Evolutionary conservation across 2,888 invertebrate genomes (phyloP).

Genomic region (Catocala fraxini): DNA sequence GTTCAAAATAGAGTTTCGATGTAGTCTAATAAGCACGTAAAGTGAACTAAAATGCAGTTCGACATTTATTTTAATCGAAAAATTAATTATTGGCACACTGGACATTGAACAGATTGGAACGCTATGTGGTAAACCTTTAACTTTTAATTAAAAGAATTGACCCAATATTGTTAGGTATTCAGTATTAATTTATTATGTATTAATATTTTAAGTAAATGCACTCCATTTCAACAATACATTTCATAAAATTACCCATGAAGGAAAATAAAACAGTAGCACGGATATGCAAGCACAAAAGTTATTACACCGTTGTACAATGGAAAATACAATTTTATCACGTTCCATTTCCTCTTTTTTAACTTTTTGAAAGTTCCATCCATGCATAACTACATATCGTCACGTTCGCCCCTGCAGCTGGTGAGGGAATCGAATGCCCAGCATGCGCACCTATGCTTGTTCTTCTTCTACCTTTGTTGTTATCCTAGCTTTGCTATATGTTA

Average conservation of each 20-base stretch:
- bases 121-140: too few relatives aligned
- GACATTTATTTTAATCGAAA: too few relatives aligned
- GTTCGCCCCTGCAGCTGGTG: slow-evolving; percentile 21
- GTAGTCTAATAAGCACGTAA: too few relatives aligned
- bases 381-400: slow-evolving; percentile 36
- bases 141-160: too few relatives aligned
- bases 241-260: neutral
- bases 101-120: too few relatives aligned
- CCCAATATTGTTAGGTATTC: too few relatives aligned
- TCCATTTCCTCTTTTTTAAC: slow-evolving; percentile 28
- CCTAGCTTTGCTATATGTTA: too few relatives aligned
- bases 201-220: too few relatives aligned
- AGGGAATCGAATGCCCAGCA: slow-evolving; percentile 25
- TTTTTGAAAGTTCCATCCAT: slow-evolving; percentile 32
- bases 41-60: too few relatives aligned
- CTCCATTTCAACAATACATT: neutral
- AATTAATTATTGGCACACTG: too few relatives aligned
- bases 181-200: too few relatives aligned
- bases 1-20: too few relatives aligned
- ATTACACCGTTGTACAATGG: slow-evolving; percentile 25
- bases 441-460: slow-evolving; percentile 13
- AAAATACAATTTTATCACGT: slow-evolving; percentile 44
- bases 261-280: neutral
- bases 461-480: neutral
- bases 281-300: slow-evolving; percentile 28